These are phyloP conservation scores for Platichthys flesus DNA, from an alignment of 2,113 vertebrate species.

Conservation along the genomic window DNA sequence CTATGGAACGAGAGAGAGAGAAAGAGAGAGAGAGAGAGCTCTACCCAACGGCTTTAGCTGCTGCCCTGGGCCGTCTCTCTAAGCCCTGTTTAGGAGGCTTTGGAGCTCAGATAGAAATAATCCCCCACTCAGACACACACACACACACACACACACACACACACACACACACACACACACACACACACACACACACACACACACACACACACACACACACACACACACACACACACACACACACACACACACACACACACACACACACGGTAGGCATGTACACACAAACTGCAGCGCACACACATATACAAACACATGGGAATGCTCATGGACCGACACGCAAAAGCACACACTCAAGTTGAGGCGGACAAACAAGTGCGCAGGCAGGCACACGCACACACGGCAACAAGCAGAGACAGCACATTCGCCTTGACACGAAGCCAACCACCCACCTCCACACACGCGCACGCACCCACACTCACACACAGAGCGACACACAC, in stretches of 20 bases:
- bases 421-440: constrained; percentile 70
- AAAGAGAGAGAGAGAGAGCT: constrained; percentile 49
- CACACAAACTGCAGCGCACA: constrained; percentile 16
- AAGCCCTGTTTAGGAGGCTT: constrained; percentile 83
- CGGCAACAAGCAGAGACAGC: constrained; percentile 65
- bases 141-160: constrained; percentile 32
- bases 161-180: not conserved
- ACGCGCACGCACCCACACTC: constrained; percentile 13
- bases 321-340: constrained; percentile 24
- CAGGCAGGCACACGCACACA: constrained; percentile 25
- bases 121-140: constrained; percentile 81
- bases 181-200: constrained; percentile 5
- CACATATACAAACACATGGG: not conserved
- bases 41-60: constrained; percentile 77
- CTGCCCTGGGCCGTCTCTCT: constrained; percentile 83
- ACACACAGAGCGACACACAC: constrained; percentile 39
- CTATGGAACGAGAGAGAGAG: not conserved
- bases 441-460: constrained; percentile 63
- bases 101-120: constrained; percentile 84
- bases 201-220: constrained; percentile 34
- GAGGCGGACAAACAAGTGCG: constrained; percentile 60
- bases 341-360: constrained; percentile 40
- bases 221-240: constrained; percentile 74
- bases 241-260: constrained; percentile 75
- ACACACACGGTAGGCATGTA: not conserved